Evolutionary conservation across 2,113 vertebrate genomes (phyloP).

Genomic region (Onychostruthus taczanowskii): DNA sequence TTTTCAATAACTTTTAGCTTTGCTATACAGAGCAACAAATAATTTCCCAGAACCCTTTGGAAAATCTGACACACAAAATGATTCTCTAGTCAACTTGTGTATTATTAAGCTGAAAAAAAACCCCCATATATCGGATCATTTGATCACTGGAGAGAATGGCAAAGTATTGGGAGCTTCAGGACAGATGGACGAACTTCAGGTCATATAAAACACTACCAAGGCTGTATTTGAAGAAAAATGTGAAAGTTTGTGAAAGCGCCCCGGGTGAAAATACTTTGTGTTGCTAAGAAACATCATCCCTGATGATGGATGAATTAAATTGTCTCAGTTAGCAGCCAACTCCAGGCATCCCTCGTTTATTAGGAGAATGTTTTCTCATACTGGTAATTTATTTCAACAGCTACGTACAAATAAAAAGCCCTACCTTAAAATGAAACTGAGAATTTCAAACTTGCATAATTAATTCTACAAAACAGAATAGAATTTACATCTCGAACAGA

Average conservation of each 20-base stretch:
- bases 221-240: slow-evolving; percentile 63
- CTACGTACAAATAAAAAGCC: slow-evolving; percentile 43
- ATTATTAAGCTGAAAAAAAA: slow-evolving; percentile 57
- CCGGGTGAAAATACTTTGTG: slow-evolving; percentile 55
- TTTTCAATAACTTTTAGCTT: slow-evolving; percentile 75
- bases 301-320: slow-evolving; percentile 69
- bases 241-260: slow-evolving; percentile 54
- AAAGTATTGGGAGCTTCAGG: slow-evolving; percentile 62
- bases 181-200: slow-evolving; percentile 70
- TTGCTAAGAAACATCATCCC: slow-evolving; percentile 72
- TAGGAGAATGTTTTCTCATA: slow-evolving; percentile 49
- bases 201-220: slow-evolving; percentile 65
- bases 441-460: not conserved
- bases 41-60: slow-evolving; percentile 66
- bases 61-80: slow-evolving; percentile 68
- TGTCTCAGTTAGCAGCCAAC: slow-evolving; percentile 61
- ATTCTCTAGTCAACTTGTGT: slow-evolving; percentile 60
- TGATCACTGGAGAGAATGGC: slow-evolving; percentile 48
- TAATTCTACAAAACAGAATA: slow-evolving; percentile 7
- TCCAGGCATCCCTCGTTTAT: slow-evolving; percentile 64
- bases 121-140: not conserved
- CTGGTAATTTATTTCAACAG: slow-evolving; percentile 66
- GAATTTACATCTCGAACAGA: not conserved
- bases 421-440: slow-evolving; percentile 27
- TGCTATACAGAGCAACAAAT: slow-evolving; percentile 59